Percentiles rank a stretch among this genome's conserved stretches.
Conservation (phyloP, 2,113 vertebrate species). For the Desmodus rotundus region DNA sequence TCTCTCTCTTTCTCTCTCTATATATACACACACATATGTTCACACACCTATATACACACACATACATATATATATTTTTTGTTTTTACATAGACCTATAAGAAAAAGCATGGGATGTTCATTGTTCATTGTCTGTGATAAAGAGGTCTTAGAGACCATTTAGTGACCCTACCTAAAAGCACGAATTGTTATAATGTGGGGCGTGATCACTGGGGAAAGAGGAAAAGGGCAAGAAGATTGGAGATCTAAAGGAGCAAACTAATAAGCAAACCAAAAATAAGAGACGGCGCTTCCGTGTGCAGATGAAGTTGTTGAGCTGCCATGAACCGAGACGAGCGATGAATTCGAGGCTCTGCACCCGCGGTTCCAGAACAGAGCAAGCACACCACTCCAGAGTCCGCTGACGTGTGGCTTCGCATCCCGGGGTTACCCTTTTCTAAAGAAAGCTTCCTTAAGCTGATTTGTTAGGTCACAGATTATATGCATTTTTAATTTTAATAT, state of each 20-base stretch:
- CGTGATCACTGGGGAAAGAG: not conserved
- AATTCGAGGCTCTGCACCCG: not conserved
- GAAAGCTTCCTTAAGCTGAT: not conserved
- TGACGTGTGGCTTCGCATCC: not conserved
- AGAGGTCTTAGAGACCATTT: not conserved
- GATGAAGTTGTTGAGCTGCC: not conserved
- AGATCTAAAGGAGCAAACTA: not conserved
- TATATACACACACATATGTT: not conserved
- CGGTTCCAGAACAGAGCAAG: not conserved
- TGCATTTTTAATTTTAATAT: not conserved
- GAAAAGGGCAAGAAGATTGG: not conserved
- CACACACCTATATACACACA: too few relatives aligned
- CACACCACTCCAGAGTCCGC: not conserved
- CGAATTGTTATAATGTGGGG: not conserved
- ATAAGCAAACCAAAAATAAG: not conserved
- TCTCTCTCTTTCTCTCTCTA: too few relatives aligned
- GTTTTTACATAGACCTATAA: not conserved
- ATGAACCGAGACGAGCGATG: not conserved
- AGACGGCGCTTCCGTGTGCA: not conserved
- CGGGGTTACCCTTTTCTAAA: not conserved
- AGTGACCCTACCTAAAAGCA: not conserved
- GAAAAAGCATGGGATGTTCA: not conserved
- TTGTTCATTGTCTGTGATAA: not conserved
- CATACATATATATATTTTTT: too few relatives aligned
- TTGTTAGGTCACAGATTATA: not conserved